These are phyloP conservation scores for Eulithis prunata DNA, from an alignment of 2,888 invertebrate genomes.

Conservation along the genomic window DNA sequence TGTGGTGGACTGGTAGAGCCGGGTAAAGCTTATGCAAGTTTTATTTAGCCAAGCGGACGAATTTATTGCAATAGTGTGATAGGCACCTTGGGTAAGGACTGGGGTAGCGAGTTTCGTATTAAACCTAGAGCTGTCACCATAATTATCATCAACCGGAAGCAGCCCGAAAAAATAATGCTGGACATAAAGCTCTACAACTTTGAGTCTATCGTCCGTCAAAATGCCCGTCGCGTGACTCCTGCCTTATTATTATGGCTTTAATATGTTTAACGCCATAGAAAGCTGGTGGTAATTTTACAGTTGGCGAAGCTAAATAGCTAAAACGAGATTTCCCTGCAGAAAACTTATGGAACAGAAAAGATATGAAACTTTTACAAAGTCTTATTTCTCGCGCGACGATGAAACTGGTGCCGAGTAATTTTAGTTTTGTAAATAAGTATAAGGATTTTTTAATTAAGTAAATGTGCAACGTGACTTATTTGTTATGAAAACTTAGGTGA, in stretches of 20 bases:
- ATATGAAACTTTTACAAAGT: slow-evolving; percentile 5
- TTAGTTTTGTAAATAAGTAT: not conserved
- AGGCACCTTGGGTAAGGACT: too few species aligned
- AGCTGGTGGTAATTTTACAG: not conserved
- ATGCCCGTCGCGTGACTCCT: too few species aligned
- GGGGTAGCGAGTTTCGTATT: too few species aligned
- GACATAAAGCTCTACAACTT: too few species aligned
- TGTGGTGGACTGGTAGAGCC: too few species aligned
- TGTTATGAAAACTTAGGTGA: not conserved
- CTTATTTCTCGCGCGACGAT: not conserved
- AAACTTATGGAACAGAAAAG: slow-evolving; percentile 1
- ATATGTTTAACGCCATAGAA: not conserved
- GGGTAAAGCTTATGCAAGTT: too few species aligned
- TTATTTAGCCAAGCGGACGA: too few species aligned
- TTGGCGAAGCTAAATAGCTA: not conserved
- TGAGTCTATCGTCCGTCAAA: too few species aligned
- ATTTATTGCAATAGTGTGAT: too few species aligned
- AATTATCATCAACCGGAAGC: too few species aligned
- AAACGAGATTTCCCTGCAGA: slow-evolving; percentile 5
- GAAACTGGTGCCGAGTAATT: not conserved
- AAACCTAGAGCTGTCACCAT: too few species aligned
- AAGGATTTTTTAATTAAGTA: not conserved
- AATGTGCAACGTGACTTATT: not conserved
- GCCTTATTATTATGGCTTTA: not conserved
- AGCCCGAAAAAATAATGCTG: too few species aligned